These are phyloP conservation scores for Coregonus sp. DNA, from an alignment of 2,797 vertebrate species.

Conservation along the genomic window DNA sequence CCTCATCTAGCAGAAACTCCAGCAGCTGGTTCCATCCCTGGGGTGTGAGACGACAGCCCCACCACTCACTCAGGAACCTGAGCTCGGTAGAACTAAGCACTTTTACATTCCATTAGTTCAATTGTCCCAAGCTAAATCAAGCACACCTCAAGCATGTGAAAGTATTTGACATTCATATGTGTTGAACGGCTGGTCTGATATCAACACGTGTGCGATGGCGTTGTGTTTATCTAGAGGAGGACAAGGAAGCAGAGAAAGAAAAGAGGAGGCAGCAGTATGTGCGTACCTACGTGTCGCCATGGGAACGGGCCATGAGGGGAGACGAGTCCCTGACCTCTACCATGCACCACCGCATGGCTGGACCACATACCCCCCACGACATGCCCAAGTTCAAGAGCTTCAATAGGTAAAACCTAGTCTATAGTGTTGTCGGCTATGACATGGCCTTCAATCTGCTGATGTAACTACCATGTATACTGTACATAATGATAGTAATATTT, in stretches of 20 bases:
- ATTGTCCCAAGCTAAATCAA: neutral
- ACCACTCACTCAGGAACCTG: constrained; percentile 76
- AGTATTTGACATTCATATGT: neutral
- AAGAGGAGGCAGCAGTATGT: constrained; percentile 81
- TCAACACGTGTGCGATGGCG: neutral
- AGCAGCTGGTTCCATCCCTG: constrained; percentile 79
- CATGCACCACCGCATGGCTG: constrained; percentile 81
- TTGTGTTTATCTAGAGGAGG: constrained; percentile 35
- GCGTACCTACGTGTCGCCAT: constrained; percentile 91
- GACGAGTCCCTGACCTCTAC: constrained; percentile 86
- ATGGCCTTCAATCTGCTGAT: too few species aligned
- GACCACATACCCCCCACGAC: constrained; percentile 79
- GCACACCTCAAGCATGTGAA: neutral
- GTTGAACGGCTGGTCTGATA: neutral
- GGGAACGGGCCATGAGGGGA: constrained; percentile 93
- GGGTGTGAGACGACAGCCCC: constrained; percentile 63
- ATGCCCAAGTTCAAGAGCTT: constrained; percentile 91
- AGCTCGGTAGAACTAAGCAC: constrained; percentile 38
- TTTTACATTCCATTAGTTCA: neutral
- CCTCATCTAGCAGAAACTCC: constrained; percentile 82
- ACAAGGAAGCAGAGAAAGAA: constrained; percentile 70
- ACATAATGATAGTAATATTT: neutral
- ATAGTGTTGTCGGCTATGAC: too few species aligned
- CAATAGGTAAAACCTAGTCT: constrained; percentile 81
- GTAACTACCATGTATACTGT: neutral